Evolutionary conservation across 2,113 vertebrate species (phyloP).

Genomic region (Microtus pennsylvanicus): DNA sequence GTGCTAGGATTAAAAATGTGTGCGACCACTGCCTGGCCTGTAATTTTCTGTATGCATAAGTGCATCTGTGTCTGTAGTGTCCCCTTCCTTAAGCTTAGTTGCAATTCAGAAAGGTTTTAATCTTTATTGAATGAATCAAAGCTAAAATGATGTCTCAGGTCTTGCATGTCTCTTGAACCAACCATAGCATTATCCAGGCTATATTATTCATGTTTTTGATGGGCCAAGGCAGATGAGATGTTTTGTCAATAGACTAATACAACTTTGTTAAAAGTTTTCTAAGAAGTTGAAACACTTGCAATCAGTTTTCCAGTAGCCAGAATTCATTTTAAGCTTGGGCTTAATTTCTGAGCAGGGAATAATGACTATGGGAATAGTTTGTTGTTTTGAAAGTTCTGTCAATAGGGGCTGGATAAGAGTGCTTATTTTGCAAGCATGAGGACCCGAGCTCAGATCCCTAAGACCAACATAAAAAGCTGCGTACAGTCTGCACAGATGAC

Average conservation of each 20-base stretch:
- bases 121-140: background rate
- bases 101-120: background rate
- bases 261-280: background rate
- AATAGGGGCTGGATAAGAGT: background rate
- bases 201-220: background rate
- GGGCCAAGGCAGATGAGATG: background rate
- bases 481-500: background rate
- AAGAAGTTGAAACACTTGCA: conserved; percentile 29
- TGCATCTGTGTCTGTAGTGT: background rate
- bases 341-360: conserved; percentile 23
- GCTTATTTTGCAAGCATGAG: background rate
- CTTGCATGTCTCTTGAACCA: background rate
- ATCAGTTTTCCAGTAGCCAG: background rate
- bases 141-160: background rate
- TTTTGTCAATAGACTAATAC: background rate
- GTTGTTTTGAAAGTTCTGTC: background rate
- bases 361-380: background rate
- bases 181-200: background rate
- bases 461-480: background rate
- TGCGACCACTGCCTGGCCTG: accelerated
- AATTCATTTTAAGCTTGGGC: conserved; percentile 22
- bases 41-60: background rate
- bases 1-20: too few relatives aligned
- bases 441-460: background rate
- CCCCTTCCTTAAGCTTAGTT: background rate